A percentile compares a stretch with the other conserved stretches of the same genome.
Conservation (phyloP, 1,140 invertebrate species). For the Tenebrio molitor region DNA sequence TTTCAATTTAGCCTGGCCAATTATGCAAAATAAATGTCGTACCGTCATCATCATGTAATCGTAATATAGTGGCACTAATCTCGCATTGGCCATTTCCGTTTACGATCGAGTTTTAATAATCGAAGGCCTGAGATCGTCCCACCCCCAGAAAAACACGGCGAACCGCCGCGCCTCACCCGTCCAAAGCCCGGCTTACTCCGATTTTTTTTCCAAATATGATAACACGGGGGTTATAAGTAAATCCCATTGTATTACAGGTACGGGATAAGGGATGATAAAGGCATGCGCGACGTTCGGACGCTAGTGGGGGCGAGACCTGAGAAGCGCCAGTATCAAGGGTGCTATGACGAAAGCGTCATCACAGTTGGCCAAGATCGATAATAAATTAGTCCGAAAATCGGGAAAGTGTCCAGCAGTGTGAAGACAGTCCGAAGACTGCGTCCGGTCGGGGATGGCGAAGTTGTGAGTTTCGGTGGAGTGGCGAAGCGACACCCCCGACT, state of each 20-base stretch:
- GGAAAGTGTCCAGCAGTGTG: background rate
- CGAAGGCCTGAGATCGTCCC: too few species aligned
- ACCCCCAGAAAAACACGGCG: too few species aligned
- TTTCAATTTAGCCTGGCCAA: conserved; percentile 30
- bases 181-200: conserved; percentile 32
- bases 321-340: conserved; percentile 61
- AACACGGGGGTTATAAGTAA: conserved; percentile 50
- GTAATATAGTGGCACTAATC: conserved; percentile 23
- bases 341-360: conserved; percentile 59
- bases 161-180: too few species aligned
- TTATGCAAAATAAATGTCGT: conserved; percentile 51
- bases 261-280: conserved; percentile 52
- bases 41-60: conserved; percentile 42
- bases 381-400: conserved; percentile 48
- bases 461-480: conserved; percentile 49
- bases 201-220: conserved; percentile 27
- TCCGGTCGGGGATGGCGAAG: too few species aligned
- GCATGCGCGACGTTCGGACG: conserved; percentile 55
- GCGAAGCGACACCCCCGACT: background rate
- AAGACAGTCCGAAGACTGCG: too few species aligned
- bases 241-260: conserved; percentile 58
- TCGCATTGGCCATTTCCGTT: conserved; percentile 1
- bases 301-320: conserved; percentile 58
- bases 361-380: conserved; percentile 53
- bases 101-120: background rate